Conservation (phyloP, 2,113 vertebrate genomes). For the Petroica traversi region DNA sequence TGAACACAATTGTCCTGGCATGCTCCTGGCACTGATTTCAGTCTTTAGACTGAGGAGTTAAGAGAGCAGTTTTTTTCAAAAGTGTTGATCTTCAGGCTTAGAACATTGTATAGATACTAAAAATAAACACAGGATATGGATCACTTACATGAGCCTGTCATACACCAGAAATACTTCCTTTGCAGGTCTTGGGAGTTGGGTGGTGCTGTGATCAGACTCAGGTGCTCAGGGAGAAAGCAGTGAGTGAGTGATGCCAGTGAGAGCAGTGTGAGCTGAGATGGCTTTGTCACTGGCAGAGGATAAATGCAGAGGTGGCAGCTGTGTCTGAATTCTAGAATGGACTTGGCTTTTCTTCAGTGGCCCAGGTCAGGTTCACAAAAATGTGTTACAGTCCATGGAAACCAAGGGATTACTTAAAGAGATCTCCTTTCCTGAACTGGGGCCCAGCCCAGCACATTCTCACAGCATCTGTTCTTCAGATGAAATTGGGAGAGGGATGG, state of each 20-base stretch:
- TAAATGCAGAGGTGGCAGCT: background rate
- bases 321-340: background rate
- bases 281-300: background rate
- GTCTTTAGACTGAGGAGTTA: background rate
- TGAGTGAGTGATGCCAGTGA: background rate
- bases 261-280: background rate
- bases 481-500: background rate
- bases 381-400: background rate
- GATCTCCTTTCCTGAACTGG: background rate
- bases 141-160: rapidly evolving
- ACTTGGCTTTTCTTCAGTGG: background rate
- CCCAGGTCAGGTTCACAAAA: background rate
- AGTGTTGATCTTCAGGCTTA: background rate
- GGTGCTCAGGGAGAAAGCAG: background rate
- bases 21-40: background rate
- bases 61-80: background rate
- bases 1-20: background rate
- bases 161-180: background rate
- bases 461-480: background rate
- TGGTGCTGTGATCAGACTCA: background rate
- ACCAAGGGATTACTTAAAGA: background rate
- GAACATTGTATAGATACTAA: background rate
- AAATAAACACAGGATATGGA: background rate
- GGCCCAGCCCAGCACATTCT: background rate
- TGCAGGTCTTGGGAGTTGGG: background rate